These are phyloP conservation scores for Salmo trutta DNA, from an alignment of 2,797 vertebrate species.

Conservation along the genomic window DNA sequence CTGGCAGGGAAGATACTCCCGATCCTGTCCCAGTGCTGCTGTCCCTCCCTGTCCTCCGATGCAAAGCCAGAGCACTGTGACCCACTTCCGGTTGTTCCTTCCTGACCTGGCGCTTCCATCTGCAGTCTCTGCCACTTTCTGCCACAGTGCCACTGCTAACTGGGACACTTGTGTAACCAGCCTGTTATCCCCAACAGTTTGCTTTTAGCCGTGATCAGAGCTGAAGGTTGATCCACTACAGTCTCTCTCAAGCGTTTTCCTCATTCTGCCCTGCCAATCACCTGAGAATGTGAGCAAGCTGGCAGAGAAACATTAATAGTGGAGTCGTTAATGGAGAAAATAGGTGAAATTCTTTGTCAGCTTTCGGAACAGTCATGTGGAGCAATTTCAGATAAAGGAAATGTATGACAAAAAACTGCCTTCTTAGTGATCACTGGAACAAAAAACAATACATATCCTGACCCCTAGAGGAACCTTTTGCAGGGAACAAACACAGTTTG, in stretches of 20 bases:
- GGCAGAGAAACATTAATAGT: no score
- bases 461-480: slow-evolving; percentile 1
- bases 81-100: slow-evolving; percentile 49
- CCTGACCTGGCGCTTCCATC: slow-evolving; percentile 28
- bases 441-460: neutral
- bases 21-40: slow-evolving; percentile 9
- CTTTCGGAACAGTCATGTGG: neutral
- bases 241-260: neutral
- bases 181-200: neutral
- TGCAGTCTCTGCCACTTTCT: neutral
- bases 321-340: neutral
- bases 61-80: slow-evolving; percentile 44
- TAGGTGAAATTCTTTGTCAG: neutral
- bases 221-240: neutral
- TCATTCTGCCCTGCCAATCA: neutral
- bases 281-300: neutral
- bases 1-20: neutral
- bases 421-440: neutral
- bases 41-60: slow-evolving; percentile 22
- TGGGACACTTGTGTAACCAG: neutral
- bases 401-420: neutral
- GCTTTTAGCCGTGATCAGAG: neutral
- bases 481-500: slow-evolving; percentile 12
- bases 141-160: neutral
- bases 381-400: neutral